Evolutionary conservation across 2,888 invertebrate species (phyloP), one percentile per base, ranked within the genome.

Genomic region (Eristalinus sepulchralis): DNA sequence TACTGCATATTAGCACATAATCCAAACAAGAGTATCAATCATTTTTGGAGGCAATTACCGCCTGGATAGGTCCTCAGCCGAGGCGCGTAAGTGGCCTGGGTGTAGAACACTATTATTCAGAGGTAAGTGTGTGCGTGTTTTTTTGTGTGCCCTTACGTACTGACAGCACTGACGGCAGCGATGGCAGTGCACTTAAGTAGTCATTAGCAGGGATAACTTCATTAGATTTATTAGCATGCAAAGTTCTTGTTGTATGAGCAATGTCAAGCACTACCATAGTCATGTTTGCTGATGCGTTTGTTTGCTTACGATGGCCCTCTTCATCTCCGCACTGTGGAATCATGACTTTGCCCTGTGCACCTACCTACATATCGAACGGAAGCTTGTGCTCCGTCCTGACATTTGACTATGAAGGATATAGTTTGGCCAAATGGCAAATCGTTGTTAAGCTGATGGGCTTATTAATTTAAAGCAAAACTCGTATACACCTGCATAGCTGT

Each of bases 161-260:
- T 73, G 72, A 85, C 77, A 68, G 77, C 77, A 47, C 24, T 36
- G 77, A 27, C 27, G 27, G 27, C 27, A 3, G 27, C 5, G 73
- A 64, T 67, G 73, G 64, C 64, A 57, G 47, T 77, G 68, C 73
- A 55, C 72, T 77, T 78, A 85, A 82, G 77, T 82, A 77, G 82
- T 82, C 85, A 85, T 85, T 85, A 85, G 82, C 77, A 85, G 73
- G 59, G 39, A 85, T 85, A 85, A 85, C 73, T 85, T 78, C 55
- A 85, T 82, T 82, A 85, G 82, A 85, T 82, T 82, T 85, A 85
- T 77, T 78, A 82, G 85, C 59, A 78, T 78, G 47, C 34, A 20
- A 59, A 79, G 39, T 33, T 36, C 70, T 60, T 83, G 55, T 60
- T 71, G 70, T 70, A 79, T 79, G 66, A 71, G 62, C 76, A 81